Conservation (phyloP, 2,797 vertebrate genomes). For the Alfaro cultratus region DNA sequence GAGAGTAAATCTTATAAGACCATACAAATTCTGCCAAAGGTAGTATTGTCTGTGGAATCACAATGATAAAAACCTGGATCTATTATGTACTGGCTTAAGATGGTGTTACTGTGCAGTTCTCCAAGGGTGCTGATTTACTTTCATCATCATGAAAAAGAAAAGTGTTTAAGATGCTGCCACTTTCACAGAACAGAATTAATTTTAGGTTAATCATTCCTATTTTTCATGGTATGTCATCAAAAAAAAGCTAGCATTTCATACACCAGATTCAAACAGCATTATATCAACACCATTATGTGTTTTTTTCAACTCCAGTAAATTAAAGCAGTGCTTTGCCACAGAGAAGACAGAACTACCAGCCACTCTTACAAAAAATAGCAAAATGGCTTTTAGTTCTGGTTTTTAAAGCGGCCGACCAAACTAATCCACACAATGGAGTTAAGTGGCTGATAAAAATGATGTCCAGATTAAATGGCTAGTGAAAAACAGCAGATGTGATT, state of each 20-base stretch:
- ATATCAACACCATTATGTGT: conserved; percentile 10
- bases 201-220: conserved; percentile 12
- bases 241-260: conserved; percentile 5
- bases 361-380: conserved; percentile 15
- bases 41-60: conserved; percentile 7
- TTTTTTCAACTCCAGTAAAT: conserved; percentile 3
- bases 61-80: conserved; percentile 15
- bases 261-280: not conserved
- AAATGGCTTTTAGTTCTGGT: not conserved
- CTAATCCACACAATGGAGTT: conserved; percentile 4
- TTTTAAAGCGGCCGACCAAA: conserved; percentile 7
- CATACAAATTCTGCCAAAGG: conserved; percentile 15
- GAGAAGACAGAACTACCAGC: conserved; percentile 5
- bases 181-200: conserved; percentile 11
- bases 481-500: conserved; percentile 22
- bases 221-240: not conserved
- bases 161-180: conserved; percentile 2
- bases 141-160: conserved; percentile 31
- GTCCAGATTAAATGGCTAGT: conserved; percentile 1
- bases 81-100: conserved; percentile 12
- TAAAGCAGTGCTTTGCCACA: conserved; percentile 27
- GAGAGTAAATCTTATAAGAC: conserved; percentile 3
- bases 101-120: conserved; percentile 9
- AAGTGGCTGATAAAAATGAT: conserved; percentile 5
- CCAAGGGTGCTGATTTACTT: conserved; percentile 6